These are phyloP conservation scores for Parapsyche elsis DNA, from an alignment of 1,140 invertebrate genomes.

Conservation along the genomic window DNA sequence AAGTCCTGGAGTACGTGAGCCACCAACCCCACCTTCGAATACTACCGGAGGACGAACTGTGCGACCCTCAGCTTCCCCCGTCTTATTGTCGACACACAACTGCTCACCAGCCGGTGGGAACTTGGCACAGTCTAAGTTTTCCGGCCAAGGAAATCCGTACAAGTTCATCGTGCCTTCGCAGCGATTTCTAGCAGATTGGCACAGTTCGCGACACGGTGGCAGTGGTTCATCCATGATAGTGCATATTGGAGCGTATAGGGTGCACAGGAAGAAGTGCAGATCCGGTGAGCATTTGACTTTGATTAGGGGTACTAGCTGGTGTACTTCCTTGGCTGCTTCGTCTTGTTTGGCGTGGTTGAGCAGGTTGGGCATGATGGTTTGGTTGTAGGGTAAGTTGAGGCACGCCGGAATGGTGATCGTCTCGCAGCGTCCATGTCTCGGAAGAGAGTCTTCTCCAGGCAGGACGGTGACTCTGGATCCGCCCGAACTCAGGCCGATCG, in stretches of 20 bases:
- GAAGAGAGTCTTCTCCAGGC: constrained; percentile 67
- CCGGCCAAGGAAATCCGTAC: constrained; percentile 96
- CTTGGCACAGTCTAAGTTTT: constrained; percentile 89
- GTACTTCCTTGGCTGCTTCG: constrained; percentile 92
- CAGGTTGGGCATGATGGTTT: constrained; percentile 96
- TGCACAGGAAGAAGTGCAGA: constrained; percentile 95
- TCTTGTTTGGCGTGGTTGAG: constrained; percentile 94
- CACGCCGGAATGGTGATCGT: constrained; percentile 93
- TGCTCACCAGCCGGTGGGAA: constrained; percentile 82
- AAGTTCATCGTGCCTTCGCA: constrained; percentile 93
- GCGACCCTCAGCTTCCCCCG: constrained; percentile 80
- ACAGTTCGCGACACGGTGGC: constrained; percentile 92
- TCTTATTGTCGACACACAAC: constrained; percentile 77
- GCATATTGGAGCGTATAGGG: constrained; percentile 95
- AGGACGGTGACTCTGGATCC: constrained; percentile 62
- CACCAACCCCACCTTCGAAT: constrained; percentile 61
- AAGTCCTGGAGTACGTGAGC: constrained; percentile 57
- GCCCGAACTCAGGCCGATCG: not conserved
- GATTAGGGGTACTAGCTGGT: constrained; percentile 94
- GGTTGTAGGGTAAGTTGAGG: constrained; percentile 92
- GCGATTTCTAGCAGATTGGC: constrained; percentile 85
- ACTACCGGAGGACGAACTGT: constrained; percentile 68
- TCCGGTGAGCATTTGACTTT: constrained; percentile 96
- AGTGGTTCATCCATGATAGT: constrained; percentile 93
- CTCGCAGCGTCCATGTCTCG: constrained; percentile 88